phyloP scores from a whole-genome alignment of 2,888 invertebrate genomes.

The Achlya flavicornis region DNA sequence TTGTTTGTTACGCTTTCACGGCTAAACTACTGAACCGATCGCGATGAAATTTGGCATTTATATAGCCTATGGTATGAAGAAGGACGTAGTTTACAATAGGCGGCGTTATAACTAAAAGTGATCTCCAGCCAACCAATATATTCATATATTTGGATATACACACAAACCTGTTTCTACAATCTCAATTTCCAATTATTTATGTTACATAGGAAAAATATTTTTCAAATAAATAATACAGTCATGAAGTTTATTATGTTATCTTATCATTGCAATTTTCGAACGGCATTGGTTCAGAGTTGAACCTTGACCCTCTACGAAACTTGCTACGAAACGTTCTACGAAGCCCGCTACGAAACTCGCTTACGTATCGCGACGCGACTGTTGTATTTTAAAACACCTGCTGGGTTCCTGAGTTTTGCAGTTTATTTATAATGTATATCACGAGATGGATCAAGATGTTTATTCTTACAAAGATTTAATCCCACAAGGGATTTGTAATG shows the following conservation, averaged over 20 bases:
- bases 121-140: too few relatives aligned
- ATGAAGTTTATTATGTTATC: neutral
- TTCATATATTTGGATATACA: too few relatives aligned
- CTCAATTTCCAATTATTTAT: too few relatives aligned
- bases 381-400: constrained; percentile 9
- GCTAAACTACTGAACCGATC: too few relatives aligned
- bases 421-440: neutral
- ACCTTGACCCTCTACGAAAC: neutral
- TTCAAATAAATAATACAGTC: neutral
- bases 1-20: too few relatives aligned
- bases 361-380: neutral
- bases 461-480: neutral
- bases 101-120: too few relatives aligned
- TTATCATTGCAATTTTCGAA: neutral
- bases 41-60: too few relatives aligned
- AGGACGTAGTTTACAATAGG: too few relatives aligned
- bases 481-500: neutral
- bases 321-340: neutral
- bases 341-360: neutral
- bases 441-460: constrained; percentile 4
- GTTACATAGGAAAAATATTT: neutral
- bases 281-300: neutral
- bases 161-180: too few relatives aligned
- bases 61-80: too few relatives aligned
- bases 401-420: constrained; percentile 1